Conservation (phyloP, 2,888 invertebrate species). For the Netelia melanura region DNA sequence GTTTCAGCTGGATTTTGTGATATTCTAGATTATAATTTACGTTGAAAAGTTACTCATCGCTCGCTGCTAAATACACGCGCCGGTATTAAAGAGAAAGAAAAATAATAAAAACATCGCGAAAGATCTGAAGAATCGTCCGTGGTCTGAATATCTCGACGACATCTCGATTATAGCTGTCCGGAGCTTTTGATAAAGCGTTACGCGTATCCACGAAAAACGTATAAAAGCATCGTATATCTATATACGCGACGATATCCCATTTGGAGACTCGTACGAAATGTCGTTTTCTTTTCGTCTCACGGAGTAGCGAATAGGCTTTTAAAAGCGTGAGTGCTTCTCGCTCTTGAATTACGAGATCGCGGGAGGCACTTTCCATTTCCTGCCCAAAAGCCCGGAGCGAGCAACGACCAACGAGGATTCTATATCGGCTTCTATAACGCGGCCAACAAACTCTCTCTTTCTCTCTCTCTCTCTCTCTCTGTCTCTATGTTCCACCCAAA, state of each 20-base stretch:
- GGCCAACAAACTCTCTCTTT: conserved; percentile 62
- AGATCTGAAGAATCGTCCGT: conserved; percentile 43
- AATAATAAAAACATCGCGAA: conserved; percentile 9
- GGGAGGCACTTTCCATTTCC: conserved; percentile 75
- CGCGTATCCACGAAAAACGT: neutral
- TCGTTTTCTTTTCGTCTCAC: conserved; percentile 69
- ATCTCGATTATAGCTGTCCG: conserved; percentile 45
- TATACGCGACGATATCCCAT: conserved; percentile 45
- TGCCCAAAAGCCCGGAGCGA: conserved; percentile 67
- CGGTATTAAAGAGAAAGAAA: conserved; percentile 6
- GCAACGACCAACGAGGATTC: conserved; percentile 24
- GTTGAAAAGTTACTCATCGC: neutral
- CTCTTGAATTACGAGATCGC: conserved; percentile 77
- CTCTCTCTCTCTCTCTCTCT: conserved; percentile 4
- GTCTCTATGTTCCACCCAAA: neutral
- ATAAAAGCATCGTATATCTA: conserved; percentile 14
- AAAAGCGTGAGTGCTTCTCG: conserved; percentile 75
- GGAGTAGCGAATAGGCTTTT: conserved; percentile 71
- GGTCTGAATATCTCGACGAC: conserved; percentile 9
- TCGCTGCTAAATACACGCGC: neutral
- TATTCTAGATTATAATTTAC: conserved; percentile 44
- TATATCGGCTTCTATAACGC: conserved; percentile 58
- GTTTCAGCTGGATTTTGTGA: neutral
- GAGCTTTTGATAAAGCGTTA: conserved; percentile 56
- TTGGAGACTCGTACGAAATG: conserved; percentile 58